Base-by-base conservation (phyloP, 64 coral and sea anemone genomes). In the Porites lutea region DNA sequence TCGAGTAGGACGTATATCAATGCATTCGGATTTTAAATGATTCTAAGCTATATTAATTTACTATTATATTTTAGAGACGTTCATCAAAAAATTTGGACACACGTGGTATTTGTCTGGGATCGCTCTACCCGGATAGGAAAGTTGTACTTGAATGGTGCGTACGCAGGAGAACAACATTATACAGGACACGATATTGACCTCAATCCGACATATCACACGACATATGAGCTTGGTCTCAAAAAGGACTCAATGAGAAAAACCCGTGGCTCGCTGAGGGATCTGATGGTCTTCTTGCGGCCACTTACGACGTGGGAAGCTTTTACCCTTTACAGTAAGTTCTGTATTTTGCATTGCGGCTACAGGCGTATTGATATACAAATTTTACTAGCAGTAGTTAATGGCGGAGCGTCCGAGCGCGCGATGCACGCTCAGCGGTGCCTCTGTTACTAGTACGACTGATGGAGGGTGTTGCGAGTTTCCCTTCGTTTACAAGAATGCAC, bases 171-270 rank as follows among this genome's bases (percentile, higher is more conserved):
- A 67, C n/a, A 3, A 3, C 11, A 7, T 47, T 37, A 37, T 37
- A 37, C 27, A 0, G 57, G 52, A 14, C 55, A 63, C 46, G 82
- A 65, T 48, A 57, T 91, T 11, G 77, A 95, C 53, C 48, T 75
- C 10, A 96, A 91, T 21, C 69, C 49, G 50, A 93, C 78, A 5
- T 89, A 86, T 68, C 90, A 96, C 57, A 65, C 58, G 45, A 67
- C 48, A 20, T 96, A 96, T 58, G 95, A 96, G 69, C 73, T 96
- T 46, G 95, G 95, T 46, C 21, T 85, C 16, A 96, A 96, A 44
- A 92, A 93, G 22, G 95, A 96, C 76, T 88, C 95, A 6, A 48
- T n/a, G 7, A 44, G 89, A 8, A 43, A 5, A 21, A 76, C 85
- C 46, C 90, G 71, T 63, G 95, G 95, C 14, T 96, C 22, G 13